Evolutionary conservation across 2,113 vertebrate genomes (phyloP), one percentile per base, ranked within the genome.

Genomic region (Amblyornis subalaris): DNA sequence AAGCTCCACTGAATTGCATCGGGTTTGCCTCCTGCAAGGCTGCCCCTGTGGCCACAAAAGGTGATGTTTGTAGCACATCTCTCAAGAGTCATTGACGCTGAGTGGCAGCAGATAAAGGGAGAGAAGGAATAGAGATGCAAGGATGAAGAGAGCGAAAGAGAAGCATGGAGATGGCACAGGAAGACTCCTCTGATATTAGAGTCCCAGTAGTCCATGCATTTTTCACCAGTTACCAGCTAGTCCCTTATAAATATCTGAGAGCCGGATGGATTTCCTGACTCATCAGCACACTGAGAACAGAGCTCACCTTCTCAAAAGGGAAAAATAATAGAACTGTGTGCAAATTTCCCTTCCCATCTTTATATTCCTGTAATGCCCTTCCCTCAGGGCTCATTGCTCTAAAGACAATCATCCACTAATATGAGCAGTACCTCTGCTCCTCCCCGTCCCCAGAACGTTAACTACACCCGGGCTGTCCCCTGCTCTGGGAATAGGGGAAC

Each of bases 331-430:
- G 91, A 95, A 95, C 28, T 77, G 91, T 21, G 22, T 86, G 94
- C 92, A 93, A 88, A 95, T 96, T 97, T 93, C 77, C 64, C 79
- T 93, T 93, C 60, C 71, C 79, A 48, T 96, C 95, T 94, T 91
- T 85, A 95, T 94, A 96, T 38, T 94, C 92, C 90, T 93, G 85
- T 97, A 95, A 97, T 93, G 94, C 92, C 88, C 95, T 95, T 97
- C 96, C 96, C 95, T 95, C 90, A 95, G 94, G 91, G 88, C 92
- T 95, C 90, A 96, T 94, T 93, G 95, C 96, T 97, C 95, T 94
- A 92, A 96, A 96, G 94, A 95, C 69, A 3, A 95, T 95, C 91
- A 93, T 94, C 83, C 90, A 78, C 85, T 94, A 95, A 95, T 92
- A 88, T 2, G 82, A 95, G 53, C 85, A 26, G 35, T 85, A 15